Base-by-base conservation (phyloP, 1,140 invertebrate species). In the Drosophila ogumai region DNA sequence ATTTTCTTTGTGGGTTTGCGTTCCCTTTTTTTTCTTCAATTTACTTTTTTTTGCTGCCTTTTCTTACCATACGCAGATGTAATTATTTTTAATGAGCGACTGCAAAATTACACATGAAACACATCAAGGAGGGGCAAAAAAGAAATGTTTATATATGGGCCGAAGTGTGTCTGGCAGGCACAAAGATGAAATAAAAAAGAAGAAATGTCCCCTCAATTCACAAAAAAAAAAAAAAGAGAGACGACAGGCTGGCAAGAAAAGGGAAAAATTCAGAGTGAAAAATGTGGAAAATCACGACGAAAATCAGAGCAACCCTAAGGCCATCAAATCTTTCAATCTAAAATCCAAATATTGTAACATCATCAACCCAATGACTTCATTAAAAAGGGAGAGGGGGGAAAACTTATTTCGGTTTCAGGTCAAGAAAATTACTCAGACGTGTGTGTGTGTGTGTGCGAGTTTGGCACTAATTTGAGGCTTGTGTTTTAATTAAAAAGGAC, bases 1-100 rank as follows among this genome's bases (percentile, higher is more conserved):
- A 72, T 75, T 44, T 64, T 57, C 72, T 58, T 75, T 75, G 44
- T 58, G 40, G 72, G 40, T 34, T 50, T 41, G 32, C 12, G n/a
- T 54, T 60, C 9, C 25, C 17, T 68, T 47, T 63, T 43, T 47
- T 60, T 52, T 36, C 59, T 75, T 17, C 19, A 34, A 31, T 32
- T 50, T 54, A 34, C 32, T 36, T 38, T 64, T 65, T 49, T 54
- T 40, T 43, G 19, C 40, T 22, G 40, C 54, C 73, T 72, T 87
- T 79, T 77, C 73, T 82, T 71, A 73, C 77, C 76, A 57, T 86
- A 88, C 77, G 82, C 82, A 88, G 84, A 87, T 87, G 84, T 87
- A 87, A 87, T 87, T 87, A 87, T 88, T 87, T 87, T 87, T 87
- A 87, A 87, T 87, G 84, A 87, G 84, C 84, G 86, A 75, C 84